These are phyloP conservation scores for Andrena hattorfiana DNA, from an alignment of 2,888 invertebrate species.

Conservation along the genomic window DNA sequence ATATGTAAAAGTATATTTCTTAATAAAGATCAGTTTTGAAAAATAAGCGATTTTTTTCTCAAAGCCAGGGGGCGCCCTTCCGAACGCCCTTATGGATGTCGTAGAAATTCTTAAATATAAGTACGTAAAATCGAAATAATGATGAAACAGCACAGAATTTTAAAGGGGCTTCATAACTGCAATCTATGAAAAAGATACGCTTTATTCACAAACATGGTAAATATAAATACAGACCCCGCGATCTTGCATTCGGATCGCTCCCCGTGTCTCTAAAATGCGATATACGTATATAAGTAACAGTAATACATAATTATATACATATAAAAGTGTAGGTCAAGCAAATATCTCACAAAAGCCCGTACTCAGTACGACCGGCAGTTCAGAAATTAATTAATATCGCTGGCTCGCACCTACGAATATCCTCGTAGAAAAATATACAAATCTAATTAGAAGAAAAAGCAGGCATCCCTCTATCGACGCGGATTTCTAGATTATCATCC, in stretches of 20 bases:
- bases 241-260: constrained; percentile 2
- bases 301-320: constrained; percentile 33
- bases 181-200: constrained; percentile 38
- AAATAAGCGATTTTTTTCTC: no score
- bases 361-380: constrained; percentile 10
- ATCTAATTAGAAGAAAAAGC: constrained; percentile 5
- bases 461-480: not conserved
- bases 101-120: no score
- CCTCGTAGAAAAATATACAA: constrained; percentile 49
- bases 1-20: no score
- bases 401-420: constrained; percentile 15
- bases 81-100: no score
- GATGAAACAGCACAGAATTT: no score
- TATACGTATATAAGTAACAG: constrained; percentile 10
- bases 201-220: constrained; percentile 49
- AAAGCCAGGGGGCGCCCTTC: no score
- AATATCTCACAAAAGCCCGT: constrained; percentile 17
- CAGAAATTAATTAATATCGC: constrained; percentile 24
- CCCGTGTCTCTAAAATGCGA: constrained; percentile 1
- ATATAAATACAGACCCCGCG: constrained; percentile 34
- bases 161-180: not conserved
- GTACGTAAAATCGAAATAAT: no score
- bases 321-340: constrained; percentile 31
- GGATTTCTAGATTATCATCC: not conserved
- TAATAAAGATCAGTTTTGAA: no score